Percentiles rank a stretch among this genome's conserved stretches.
phyloP scores from a whole-genome alignment of 2,113 vertebrate genomes.

The Sinocyclocheilus anophthalmus region DNA sequence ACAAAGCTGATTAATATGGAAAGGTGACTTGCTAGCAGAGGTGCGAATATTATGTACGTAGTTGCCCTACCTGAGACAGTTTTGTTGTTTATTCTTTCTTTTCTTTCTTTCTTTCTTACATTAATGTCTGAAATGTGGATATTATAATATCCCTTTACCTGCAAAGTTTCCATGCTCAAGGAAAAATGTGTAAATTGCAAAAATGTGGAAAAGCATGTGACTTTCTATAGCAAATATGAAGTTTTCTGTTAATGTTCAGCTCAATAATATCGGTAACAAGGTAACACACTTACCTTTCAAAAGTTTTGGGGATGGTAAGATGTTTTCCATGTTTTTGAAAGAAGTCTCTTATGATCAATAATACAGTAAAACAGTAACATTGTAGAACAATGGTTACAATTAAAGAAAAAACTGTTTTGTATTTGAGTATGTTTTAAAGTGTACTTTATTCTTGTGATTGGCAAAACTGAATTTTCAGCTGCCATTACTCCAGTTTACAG shows the following conservation, averaged over 20 bases:
- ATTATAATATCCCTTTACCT: not conserved
- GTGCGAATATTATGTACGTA: not conserved
- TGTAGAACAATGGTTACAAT: not conserved
- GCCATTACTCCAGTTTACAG: not conserved
- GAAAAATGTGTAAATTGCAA: not conserved
- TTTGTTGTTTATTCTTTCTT: not conserved
- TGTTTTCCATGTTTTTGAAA: not conserved
- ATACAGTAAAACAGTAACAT: not conserved
- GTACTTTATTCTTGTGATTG: not conserved
- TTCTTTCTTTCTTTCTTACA: not conserved
- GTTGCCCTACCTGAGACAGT: not conserved
- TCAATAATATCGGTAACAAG: not conserved
- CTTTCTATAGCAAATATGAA: not conserved
- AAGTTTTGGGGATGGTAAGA: not conserved
- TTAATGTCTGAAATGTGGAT: not conserved
- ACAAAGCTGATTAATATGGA: slow-evolving; percentile 31
- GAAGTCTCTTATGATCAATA: not conserved
- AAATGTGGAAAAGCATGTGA: not conserved
- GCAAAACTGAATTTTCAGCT: not conserved
- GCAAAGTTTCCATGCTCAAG: not conserved
- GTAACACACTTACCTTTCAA: not conserved
- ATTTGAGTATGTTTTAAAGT: not conserved
- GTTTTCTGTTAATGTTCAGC: not conserved
- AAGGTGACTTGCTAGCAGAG: slow-evolving; percentile 17
- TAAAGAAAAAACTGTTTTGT: not conserved